Evolutionary conservation across 2,888 invertebrate species (phyloP).

Genomic region (Opisthograptis luteolata): DNA sequence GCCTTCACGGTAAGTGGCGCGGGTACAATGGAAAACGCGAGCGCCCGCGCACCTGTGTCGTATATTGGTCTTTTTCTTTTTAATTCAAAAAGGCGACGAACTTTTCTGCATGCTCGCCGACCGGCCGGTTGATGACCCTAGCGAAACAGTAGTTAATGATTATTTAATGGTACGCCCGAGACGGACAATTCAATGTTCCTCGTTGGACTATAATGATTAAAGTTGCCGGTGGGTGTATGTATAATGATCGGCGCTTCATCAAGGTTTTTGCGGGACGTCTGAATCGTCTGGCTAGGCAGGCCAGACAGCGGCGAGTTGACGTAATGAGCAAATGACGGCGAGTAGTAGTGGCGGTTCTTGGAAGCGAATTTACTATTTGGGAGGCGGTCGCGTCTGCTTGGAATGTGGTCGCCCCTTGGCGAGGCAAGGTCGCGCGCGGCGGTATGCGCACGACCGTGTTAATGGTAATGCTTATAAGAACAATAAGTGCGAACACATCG

Average conservation of each 20-base stretch:
- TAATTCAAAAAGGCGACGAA: constrained; percentile 63
- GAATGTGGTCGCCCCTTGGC: constrained; percentile 48
- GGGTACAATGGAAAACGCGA: constrained; percentile 68
- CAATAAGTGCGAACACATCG: constrained; percentile 2
- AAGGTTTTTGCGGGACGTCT: constrained; percentile 51
- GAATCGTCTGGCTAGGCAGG: constrained; percentile 62
- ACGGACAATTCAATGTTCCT: constrained; percentile 38
- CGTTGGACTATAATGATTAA: constrained; percentile 29
- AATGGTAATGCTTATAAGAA: constrained; percentile 5
- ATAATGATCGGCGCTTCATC: constrained; percentile 54
- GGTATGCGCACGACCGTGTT: constrained; percentile 42
- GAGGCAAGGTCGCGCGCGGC: constrained; percentile 55
- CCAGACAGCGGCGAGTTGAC: constrained; percentile 32
- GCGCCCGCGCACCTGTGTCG: constrained; percentile 77
- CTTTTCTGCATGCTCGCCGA: constrained; percentile 66
- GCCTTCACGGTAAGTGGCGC: constrained; percentile 48
- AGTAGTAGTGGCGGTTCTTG: constrained; percentile 40
- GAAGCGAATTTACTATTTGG: constrained; percentile 43
- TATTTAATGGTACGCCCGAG: constrained; percentile 22
- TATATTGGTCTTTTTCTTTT: constrained; percentile 59
- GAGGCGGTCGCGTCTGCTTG: constrained; percentile 31
- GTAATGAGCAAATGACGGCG: constrained; percentile 38
- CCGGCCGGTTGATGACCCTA: constrained; percentile 70
- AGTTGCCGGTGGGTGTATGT: constrained; percentile 19
- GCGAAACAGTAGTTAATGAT: constrained; percentile 29